Percentiles rank a stretch among this genome's conserved stretches.
Conservation (phyloP, 2,113 vertebrate genomes). For the Epinephelus lanceolatus region DNA sequence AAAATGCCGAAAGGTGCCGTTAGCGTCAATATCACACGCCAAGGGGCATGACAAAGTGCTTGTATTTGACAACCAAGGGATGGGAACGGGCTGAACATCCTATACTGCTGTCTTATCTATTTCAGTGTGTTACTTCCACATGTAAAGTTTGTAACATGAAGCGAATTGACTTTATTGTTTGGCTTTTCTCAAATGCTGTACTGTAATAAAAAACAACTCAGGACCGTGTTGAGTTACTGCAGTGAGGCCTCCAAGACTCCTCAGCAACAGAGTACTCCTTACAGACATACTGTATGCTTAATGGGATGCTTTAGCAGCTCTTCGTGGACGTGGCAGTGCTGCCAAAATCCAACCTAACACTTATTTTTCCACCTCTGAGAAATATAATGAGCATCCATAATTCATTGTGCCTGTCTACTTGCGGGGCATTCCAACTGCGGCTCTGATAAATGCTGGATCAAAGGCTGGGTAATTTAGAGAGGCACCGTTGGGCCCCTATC, state of each 20-base stretch:
- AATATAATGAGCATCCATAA: conserved; percentile 76
- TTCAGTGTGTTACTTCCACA: neutral
- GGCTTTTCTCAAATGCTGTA: neutral
- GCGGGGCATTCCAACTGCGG: conserved; percentile 54
- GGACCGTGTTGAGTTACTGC: neutral
- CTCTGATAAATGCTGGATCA: conserved; percentile 78
- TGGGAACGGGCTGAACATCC: neutral
- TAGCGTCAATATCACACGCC: no score
- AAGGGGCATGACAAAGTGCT: no score
- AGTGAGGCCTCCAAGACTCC: conserved; percentile 15
- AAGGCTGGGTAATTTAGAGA: conserved; percentile 76
- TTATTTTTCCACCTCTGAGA: conserved; percentile 50
- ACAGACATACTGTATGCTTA: conserved; percentile 12
- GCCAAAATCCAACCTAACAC: conserved; percentile 39
- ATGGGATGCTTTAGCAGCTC: conserved; percentile 37
- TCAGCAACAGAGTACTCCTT: conserved; percentile 20
- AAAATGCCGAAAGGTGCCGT: no score
- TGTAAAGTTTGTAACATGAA: neutral
- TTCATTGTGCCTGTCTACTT: conserved; percentile 71
- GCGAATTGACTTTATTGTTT: no score
- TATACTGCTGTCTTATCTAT: no score
- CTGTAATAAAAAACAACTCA: conserved; percentile 13
- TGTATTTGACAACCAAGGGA: no score
- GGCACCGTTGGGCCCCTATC: conserved; percentile 71
- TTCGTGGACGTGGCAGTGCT: conserved; percentile 11